Evolutionary conservation across 2,113 vertebrate genomes (phyloP).

Genomic region (Accipiter virgatus): DNA sequence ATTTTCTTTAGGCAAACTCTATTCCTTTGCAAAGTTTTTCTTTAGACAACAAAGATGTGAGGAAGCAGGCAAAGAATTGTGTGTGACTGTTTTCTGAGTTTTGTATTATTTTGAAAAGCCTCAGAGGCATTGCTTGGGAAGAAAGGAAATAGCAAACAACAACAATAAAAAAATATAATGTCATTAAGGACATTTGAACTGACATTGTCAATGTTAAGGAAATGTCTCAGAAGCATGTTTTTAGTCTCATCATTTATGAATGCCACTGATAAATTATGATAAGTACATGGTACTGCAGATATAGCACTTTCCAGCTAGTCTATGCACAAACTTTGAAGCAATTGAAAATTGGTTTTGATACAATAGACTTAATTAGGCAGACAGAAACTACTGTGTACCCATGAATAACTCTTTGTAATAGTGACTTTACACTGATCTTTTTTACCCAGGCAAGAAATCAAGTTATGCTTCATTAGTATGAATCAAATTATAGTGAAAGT

Average conservation of each 20-base stretch:
- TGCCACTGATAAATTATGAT: not conserved
- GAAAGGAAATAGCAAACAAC: not conserved
- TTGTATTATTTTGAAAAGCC: not conserved
- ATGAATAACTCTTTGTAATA: conserved; percentile 10
- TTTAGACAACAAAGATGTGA: not conserved
- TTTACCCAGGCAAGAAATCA: not conserved
- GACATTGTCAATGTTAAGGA: not conserved
- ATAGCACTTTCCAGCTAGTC: not conserved
- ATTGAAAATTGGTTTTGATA: not conserved
- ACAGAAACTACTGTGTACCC: not conserved
- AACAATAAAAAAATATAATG: not conserved
- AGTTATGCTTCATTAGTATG: not conserved
- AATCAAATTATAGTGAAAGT: conserved; percentile 12
- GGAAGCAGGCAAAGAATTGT: not conserved
- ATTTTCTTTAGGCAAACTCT: not conserved
- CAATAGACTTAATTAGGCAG: not conserved
- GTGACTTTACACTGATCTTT: not conserved
- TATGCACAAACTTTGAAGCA: not conserved
- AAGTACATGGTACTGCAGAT: not conserved
- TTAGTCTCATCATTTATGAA: not conserved
- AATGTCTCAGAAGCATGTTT: not conserved
- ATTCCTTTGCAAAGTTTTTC: not conserved
- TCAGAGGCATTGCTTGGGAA: not conserved
- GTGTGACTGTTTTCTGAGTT: not conserved
- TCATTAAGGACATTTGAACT: not conserved